Evolutionary conservation across 2,113 vertebrate genomes (phyloP).

Genomic region (Porphyrio hochstetteri): DNA sequence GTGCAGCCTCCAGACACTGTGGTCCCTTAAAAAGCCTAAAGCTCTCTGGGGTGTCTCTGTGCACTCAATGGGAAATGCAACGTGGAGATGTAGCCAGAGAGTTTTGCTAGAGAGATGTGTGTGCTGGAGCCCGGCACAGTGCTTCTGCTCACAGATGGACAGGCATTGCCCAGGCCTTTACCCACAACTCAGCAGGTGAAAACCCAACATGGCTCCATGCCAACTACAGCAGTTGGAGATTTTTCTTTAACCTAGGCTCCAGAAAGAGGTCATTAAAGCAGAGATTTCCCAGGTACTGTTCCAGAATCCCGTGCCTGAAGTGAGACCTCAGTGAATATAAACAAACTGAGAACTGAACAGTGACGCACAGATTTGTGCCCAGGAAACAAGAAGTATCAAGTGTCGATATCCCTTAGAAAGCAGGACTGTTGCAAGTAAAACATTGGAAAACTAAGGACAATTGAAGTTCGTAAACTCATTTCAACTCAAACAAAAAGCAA

Average conservation of each 20-base stretch:
- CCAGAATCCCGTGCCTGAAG: background rate
- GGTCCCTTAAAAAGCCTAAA: background rate
- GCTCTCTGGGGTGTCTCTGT: background rate
- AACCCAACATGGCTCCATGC: background rate
- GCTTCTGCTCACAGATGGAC: fast-evolving
- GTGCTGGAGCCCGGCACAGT: background rate
- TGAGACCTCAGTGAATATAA: background rate
- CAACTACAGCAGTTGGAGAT: background rate
- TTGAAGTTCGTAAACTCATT: background rate
- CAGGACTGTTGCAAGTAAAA: background rate
- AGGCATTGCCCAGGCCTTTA: background rate
- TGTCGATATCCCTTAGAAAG: background rate
- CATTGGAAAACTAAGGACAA: background rate
- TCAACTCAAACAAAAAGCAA: background rate
- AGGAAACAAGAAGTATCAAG: background rate
- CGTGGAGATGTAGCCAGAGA: fast-evolving
- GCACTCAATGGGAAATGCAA: background rate
- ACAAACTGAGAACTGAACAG: background rate
- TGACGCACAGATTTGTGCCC: background rate
- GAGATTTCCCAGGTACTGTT: background rate
- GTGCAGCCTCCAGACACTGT: background rate
- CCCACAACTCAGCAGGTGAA: background rate
- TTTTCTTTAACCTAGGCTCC: background rate
- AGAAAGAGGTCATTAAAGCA: background rate
- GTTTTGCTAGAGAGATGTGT: background rate